These are phyloP conservation scores for Sebastiscus albofasciatus DNA, from an alignment of 2,797 vertebrate genomes.

Conservation along the genomic window DNA sequence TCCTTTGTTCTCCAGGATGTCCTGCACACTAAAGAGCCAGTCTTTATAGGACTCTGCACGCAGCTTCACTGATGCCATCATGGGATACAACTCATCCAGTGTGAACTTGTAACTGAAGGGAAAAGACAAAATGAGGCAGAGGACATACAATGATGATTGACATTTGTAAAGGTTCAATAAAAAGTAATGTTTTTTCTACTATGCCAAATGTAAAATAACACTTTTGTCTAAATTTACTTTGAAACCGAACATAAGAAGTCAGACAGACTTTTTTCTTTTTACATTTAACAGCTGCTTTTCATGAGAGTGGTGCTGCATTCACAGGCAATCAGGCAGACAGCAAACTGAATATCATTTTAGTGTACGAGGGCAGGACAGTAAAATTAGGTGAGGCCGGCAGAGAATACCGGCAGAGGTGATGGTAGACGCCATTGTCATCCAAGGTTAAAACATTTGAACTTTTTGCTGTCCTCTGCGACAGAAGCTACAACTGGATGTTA, in stretches of 20 bases:
- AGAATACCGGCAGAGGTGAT: too few relatives aligned
- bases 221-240: neutral
- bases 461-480: too few relatives aligned
- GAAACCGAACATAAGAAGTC: neutral
- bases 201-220: neutral
- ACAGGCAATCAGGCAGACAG: too few relatives aligned
- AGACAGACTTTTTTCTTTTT: too few relatives aligned
- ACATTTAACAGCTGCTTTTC: too few relatives aligned
- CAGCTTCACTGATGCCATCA: slow-evolving; percentile 87
- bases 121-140: neutral
- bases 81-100: slow-evolving; percentile 88
- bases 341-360: too few relatives aligned
- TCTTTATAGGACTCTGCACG: slow-evolving; percentile 92
- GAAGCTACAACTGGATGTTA: too few relatives aligned
- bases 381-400: too few relatives aligned
- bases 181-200: neutral
- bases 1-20: slow-evolving; percentile 90
- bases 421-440: too few relatives aligned
- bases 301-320: too few relatives aligned
- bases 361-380: too few relatives aligned
- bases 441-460: too few relatives aligned
- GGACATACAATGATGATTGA: neutral
- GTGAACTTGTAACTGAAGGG: slow-evolving; percentile 89
- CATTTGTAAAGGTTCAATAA: neutral
- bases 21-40: slow-evolving; percentile 89